Percentiles rank a stretch among this genome's conserved stretches.
These are phyloP conservation scores for Xestia c-nigrum DNA, from an alignment of 2,888 invertebrate genomes.

Conservation along the genomic window DNA sequence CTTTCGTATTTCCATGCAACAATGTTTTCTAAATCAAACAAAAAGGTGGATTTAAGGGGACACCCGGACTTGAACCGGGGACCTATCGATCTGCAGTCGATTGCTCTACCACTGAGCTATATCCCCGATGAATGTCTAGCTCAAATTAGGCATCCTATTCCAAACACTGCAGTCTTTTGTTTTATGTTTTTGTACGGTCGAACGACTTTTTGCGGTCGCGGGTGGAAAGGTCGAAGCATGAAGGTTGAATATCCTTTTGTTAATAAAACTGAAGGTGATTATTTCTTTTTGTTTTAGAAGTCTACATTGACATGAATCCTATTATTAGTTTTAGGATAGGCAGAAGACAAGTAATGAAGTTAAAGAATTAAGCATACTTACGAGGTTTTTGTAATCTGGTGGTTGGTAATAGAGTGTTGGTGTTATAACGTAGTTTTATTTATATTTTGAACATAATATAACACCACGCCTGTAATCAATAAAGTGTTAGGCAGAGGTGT, in stretches of 20 bases:
- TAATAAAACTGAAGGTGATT: not conserved
- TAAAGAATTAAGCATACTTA: no score
- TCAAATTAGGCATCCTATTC: conserved; percentile 30
- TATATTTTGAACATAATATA: no score
- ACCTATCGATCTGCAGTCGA: conserved; percentile 90
- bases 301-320: not conserved
- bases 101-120: conserved; percentile 89
- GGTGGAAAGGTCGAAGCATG: not conserved
- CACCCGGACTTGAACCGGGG: conserved; percentile 89
- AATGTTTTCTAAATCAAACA: not conserved
- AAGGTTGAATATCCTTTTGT: conserved; percentile 22
- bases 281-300: not conserved
- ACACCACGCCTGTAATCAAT: no score
- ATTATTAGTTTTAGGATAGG: not conserved
- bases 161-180: conserved; percentile 40
- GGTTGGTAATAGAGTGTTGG: no score
- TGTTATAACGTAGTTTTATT: no score
- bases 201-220: not conserved
- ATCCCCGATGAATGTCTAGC: conserved; percentile 71
- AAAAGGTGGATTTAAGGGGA: conserved; percentile 89
- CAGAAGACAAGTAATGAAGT: no score
- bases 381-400: no score
- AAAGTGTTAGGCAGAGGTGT: no score
- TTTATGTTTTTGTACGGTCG: conserved; percentile 39
- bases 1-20: not conserved